These are phyloP conservation scores for Atta colombica DNA, from an alignment of 1,140 invertebrate genomes.

Conservation along the genomic window DNA sequence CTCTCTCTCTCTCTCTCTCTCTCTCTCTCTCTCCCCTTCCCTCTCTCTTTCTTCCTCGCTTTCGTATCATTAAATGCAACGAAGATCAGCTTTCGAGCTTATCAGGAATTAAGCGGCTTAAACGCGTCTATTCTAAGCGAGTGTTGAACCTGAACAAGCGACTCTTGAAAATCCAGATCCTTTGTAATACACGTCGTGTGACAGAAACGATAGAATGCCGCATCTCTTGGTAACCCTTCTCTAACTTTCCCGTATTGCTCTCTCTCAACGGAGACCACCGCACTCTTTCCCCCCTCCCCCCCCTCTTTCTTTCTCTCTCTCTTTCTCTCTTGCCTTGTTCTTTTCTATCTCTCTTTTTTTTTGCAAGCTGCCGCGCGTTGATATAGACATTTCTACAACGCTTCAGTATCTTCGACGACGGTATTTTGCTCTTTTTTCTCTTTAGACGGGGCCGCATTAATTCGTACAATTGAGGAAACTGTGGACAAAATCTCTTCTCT, in stretches of 20 bases:
- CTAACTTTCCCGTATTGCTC: neutral
- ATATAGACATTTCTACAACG: constrained; percentile 61
- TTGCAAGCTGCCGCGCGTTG: neutral
- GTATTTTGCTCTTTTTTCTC: neutral
- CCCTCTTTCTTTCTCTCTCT: neutral
- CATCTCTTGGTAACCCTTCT: constrained; percentile 21
- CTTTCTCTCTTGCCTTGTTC: neutral
- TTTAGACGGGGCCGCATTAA: constrained; percentile 48
- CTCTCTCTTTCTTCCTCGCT: neutral
- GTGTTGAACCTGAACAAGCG: constrained; percentile 26
- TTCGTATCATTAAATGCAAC: constrained; percentile 43
- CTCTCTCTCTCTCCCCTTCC: too few species aligned
- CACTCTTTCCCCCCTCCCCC: too few species aligned
- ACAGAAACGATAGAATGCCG: constrained; percentile 42
- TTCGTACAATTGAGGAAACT: constrained; percentile 65
- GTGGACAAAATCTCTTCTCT: constrained; percentile 33
- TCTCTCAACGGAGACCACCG: neutral
- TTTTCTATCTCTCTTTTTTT: neutral
- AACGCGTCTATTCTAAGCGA: constrained; percentile 55
- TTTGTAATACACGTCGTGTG: constrained; percentile 24
- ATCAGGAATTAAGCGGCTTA: constrained; percentile 68
- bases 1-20: too few species aligned
- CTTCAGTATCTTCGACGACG: neutral
- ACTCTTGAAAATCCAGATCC: constrained; percentile 50
- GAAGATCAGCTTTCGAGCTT: constrained; percentile 70